Base-by-base conservation (phyloP, 1,140 invertebrate species). In the Drosophila neocordata region DNA sequence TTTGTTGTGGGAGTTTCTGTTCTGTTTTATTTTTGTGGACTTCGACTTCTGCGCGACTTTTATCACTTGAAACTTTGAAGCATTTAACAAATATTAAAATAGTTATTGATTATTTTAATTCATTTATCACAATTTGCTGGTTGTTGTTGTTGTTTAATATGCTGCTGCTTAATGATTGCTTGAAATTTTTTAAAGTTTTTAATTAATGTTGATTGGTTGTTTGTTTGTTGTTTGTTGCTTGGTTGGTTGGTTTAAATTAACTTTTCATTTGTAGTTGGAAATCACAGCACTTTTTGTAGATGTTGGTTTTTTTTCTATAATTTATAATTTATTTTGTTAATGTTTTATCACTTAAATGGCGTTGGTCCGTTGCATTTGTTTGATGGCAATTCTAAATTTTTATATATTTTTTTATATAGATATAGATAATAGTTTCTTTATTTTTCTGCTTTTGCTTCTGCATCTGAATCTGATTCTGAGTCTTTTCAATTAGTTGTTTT, bases 351-450 rank as follows among this genome's bases (percentile, higher is more conserved):
- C 87, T 90, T 90, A 79, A 79, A 90, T 90, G 88, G 88, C 88
- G 88, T 90, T 90, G 88, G 88, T 90, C 88, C 88, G 88, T 90
- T 90, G 83, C 87, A 90, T 83, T 90, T 90, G 77, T 83, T 89
- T 83, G 83, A 90, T 90, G 88, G 88, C 88, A 90, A 90, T 69
- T 68, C 69, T 68, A 7, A 68, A 24, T 24, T 24, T 24, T 24
- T 0, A 0, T 24, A 24, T 24, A 24, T 24, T n/a, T n/a, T n/a
- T n/a, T 74, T 76, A 57, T 68, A 74, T 73, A 72, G 74, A 69
- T 70, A 76, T 82, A 78, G 76, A 41, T 70, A 76, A 67, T 81
- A 66, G 67, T 59, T 64, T 76, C 69, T 53, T 56, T 34, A n/a
- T 52, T 56, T 34, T 44, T 44, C 41, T 44, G 41, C 15, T n/a